phyloP scores from a whole-genome alignment of 35 echinoderm and acorn worm species.

The Acanthaster planci region DNA sequence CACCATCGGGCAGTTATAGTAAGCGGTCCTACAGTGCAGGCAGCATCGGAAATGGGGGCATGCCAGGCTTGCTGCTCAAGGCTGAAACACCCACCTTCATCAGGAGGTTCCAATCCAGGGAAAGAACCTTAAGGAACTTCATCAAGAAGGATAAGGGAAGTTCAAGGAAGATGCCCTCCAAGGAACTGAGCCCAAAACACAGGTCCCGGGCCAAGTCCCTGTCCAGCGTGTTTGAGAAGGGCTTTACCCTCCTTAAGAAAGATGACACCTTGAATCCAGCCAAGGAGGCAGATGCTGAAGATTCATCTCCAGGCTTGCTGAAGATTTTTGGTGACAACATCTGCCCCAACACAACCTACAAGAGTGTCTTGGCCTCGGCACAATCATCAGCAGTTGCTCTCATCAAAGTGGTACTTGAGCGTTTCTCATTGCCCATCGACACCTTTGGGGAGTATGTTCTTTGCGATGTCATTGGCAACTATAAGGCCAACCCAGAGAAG shows the following conservation, averaged over 20 bases:
- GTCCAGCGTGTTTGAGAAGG: slow-evolving; percentile 54
- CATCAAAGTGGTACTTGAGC: slow-evolving; percentile 79
- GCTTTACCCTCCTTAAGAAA: slow-evolving; percentile 68
- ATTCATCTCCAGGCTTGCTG: slow-evolving; percentile 64
- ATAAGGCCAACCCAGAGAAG: neutral
- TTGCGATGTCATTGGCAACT: slow-evolving; percentile 92
- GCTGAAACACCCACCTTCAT: slow-evolving; percentile 74
- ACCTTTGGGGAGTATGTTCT: slow-evolving; percentile 79
- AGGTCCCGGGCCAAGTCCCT: slow-evolving; percentile 52
- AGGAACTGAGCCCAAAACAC: neutral
- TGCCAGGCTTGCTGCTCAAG: slow-evolving; percentile 69
- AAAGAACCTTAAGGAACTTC: slow-evolving; percentile 39
- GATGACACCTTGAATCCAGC: neutral
- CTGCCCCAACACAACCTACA: slow-evolving; percentile 68
- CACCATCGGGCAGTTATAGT: neutral
- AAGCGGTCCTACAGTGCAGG: slow-evolving; percentile 29
- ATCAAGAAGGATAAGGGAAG: slow-evolving; percentile 28
- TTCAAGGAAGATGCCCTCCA: neutral
- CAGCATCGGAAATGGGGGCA: slow-evolving; percentile 24
- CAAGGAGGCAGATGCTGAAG: slow-evolving; percentile 53
- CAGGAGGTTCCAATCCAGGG: slow-evolving; percentile 38
- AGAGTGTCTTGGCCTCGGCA: slow-evolving; percentile 79
- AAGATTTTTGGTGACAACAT: slow-evolving; percentile 78
- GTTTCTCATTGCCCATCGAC: slow-evolving; percentile 61
- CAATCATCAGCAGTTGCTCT: slow-evolving; percentile 77